A percentile compares a stretch with the other conserved stretches of the same genome.
phyloP scores from a whole-genome alignment of 2,113 vertebrate species.

The Cyanoramphus novaezelandiae region DNA sequence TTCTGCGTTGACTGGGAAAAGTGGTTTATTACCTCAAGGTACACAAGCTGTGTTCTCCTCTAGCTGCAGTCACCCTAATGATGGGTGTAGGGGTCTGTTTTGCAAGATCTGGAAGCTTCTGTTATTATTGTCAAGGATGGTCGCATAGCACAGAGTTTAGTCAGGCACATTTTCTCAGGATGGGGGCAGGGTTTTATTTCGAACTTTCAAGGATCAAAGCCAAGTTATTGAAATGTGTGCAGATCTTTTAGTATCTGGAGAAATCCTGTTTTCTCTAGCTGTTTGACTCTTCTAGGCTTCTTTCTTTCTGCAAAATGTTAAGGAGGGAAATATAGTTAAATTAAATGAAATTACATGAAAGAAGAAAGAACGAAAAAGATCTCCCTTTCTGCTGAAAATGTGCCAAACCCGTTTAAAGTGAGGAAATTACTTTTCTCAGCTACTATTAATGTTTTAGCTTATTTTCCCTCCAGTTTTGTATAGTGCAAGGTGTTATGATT shows the following conservation, averaged over 20 bases:
- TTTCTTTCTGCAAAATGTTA: background rate
- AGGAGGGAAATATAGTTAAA: conserved; percentile 3
- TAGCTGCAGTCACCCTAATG: background rate
- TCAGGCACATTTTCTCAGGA: background rate
- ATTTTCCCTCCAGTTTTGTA: background rate
- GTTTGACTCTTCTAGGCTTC: background rate
- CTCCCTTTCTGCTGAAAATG: background rate
- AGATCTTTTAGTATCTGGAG: background rate
- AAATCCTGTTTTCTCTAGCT: background rate
- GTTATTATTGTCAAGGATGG: background rate
- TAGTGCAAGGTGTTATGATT: background rate
- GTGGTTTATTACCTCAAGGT: background rate
- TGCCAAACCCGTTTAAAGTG: background rate
- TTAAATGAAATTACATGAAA: background rate
- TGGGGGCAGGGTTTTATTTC: background rate
- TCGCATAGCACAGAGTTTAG: background rate
- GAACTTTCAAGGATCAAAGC: background rate
- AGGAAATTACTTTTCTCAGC: conserved; percentile 29
- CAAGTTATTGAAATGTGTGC: background rate
- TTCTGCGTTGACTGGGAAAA: background rate
- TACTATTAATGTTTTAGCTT: conserved; percentile 15
- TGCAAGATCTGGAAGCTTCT: background rate
- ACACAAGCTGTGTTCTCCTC: background rate
- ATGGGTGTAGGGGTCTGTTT: background rate
- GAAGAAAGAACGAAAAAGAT: background rate